Percentiles rank a stretch among this genome's conserved stretches.
These are phyloP conservation scores for Phrynocephalus forsythii DNA, from an alignment of 2,797 vertebrate genomes.

Conservation along the genomic window DNA sequence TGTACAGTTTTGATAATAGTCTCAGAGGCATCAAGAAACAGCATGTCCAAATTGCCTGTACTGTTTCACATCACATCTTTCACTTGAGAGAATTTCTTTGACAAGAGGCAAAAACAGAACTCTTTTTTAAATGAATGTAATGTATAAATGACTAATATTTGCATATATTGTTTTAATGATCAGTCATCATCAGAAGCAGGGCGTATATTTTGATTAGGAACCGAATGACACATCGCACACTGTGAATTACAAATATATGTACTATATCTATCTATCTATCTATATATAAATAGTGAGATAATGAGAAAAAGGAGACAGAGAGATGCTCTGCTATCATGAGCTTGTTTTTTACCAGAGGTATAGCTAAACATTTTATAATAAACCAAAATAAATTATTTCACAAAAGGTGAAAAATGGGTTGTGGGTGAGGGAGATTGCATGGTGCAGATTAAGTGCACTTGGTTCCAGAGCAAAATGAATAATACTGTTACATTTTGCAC, in stretches of 20 bases:
- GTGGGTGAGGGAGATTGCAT: slow-evolving; percentile 47
- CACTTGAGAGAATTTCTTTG: slow-evolving; percentile 73
- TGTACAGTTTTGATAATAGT: slow-evolving; percentile 80
- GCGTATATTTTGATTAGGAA: slow-evolving; percentile 70
- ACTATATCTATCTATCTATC: background rate
- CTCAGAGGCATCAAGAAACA: slow-evolving; percentile 75
- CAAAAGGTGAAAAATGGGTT: slow-evolving; percentile 11
- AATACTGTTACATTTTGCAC: slow-evolving; percentile 53
- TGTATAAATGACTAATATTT: slow-evolving; percentile 68
- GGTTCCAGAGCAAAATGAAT: slow-evolving; percentile 48
- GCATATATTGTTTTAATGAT: slow-evolving; percentile 67
- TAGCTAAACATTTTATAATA: slow-evolving; percentile 74
- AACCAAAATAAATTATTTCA: slow-evolving; percentile 69
- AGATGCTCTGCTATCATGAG: slow-evolving; percentile 75
- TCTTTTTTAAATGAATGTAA: slow-evolving; percentile 78
- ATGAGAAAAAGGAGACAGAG: slow-evolving; percentile 39
- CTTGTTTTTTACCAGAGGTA: slow-evolving; percentile 79
- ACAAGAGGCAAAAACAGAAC: slow-evolving; percentile 67
- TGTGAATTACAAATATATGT: slow-evolving; percentile 75
- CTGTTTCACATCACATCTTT: slow-evolving; percentile 80
- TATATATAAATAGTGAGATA: slow-evolving; percentile 1
- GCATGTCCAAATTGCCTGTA: slow-evolving; percentile 82
- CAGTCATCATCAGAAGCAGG: slow-evolving; percentile 68
- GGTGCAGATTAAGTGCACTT: slow-evolving; percentile 41
- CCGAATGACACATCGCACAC: slow-evolving; percentile 79